Evolutionary conservation across 2,888 invertebrate genomes (phyloP).

Genomic region (Neuroscelio doddi): DNA sequence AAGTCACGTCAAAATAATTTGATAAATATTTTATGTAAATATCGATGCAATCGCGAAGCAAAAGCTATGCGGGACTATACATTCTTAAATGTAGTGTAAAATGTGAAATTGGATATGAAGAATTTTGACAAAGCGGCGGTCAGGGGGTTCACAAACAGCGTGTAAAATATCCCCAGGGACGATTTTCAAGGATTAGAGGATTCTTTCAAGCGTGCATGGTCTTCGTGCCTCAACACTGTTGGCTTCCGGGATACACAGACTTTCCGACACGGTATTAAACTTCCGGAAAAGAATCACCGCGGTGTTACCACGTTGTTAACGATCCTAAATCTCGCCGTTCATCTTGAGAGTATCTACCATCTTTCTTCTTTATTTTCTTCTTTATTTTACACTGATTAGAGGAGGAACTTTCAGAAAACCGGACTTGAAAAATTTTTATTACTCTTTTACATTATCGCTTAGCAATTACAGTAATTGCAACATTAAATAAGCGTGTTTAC

Average conservation of each 20-base stretch:
- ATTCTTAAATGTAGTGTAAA: too few relatives aligned
- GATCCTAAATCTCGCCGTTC: conserved; percentile 49
- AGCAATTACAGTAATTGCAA: conserved; percentile 28
- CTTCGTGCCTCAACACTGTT: conserved; percentile 41
- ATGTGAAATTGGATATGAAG: too few relatives aligned
- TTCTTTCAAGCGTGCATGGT: conserved; percentile 51
- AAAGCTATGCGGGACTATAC: too few relatives aligned
- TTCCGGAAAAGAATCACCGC: conserved; percentile 56
- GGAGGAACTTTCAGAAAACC: conserved; percentile 25
- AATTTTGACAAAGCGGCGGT: conserved; percentile 52
- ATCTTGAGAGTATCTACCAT: conserved; percentile 42
- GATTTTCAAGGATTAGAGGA: conserved; percentile 61
- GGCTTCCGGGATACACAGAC: conserved; percentile 47
- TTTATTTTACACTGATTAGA: conserved; percentile 41
- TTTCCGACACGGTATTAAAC: conserved; percentile 59
- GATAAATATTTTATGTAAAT: too few relatives aligned
- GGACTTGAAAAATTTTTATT: conserved; percentile 30
- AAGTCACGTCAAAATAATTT: too few relatives aligned
- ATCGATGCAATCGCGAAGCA: too few relatives aligned
- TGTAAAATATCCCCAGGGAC: conserved; percentile 60
- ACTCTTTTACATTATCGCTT: conserved; percentile 20
- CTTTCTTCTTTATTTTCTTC: conserved; percentile 42
- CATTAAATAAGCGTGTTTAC: too few relatives aligned
- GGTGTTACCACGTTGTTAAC: conserved; percentile 49
- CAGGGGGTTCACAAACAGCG: conserved; percentile 49